phyloP scores from a whole-genome alignment of 2,888 invertebrate genomes.

The Microctonus brassicae region DNA sequence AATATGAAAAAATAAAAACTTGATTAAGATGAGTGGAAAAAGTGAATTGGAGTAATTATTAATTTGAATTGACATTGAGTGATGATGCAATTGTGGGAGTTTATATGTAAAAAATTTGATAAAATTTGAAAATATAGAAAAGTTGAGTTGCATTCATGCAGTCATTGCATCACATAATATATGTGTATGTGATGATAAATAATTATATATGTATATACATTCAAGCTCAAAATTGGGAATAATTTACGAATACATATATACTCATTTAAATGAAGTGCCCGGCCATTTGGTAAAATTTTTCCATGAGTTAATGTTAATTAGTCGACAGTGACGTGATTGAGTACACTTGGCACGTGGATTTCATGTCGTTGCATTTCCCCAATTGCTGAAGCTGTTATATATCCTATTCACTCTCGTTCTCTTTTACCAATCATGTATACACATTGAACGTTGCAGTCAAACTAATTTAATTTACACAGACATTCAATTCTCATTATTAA shows the following conservation, averaged over 20 bases:
- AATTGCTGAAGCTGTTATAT: slow-evolving; percentile 7
- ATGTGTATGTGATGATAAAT: too few relatives aligned
- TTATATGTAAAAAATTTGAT: background rate
- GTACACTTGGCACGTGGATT: slow-evolving; percentile 57
- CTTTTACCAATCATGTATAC: background rate
- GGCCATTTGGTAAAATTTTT: slow-evolving; percentile 63
- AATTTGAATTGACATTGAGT: background rate
- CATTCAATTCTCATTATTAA: slow-evolving; percentile 43
- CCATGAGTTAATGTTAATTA: slow-evolving; percentile 67
- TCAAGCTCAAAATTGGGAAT: background rate
- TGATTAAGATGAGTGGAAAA: too few relatives aligned
- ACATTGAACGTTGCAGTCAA: background rate
- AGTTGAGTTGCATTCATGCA: background rate
- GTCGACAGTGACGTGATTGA: slow-evolving; percentile 65
- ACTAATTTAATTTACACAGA: background rate
- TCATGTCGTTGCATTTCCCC: slow-evolving; percentile 60
- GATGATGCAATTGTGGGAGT: background rate
- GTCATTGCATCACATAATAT: background rate
- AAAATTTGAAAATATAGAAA: background rate
- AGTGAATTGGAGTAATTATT: background rate
- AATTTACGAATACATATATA: background rate
- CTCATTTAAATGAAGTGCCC: slow-evolving; percentile 23
- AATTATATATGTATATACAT: background rate
- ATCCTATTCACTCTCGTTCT: background rate
- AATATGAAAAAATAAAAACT: too few relatives aligned